Percentiles rank a stretch among this genome's conserved stretches.
Evolutionary conservation across 2,113 vertebrate species (phyloP).

Genomic region (Archilochus colubris): DNA sequence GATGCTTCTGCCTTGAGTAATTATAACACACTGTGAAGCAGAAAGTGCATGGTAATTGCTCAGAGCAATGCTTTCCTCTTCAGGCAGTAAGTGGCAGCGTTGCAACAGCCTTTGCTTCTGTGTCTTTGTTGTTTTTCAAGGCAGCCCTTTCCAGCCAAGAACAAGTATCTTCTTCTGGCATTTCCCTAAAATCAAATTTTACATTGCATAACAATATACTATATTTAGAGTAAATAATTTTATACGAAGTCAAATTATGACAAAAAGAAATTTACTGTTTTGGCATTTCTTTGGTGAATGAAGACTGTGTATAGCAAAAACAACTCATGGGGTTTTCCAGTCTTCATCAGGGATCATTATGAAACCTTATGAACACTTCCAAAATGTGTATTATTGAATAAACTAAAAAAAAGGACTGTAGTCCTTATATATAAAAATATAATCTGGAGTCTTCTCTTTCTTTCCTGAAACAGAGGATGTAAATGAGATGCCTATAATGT

Average conservation of each 20-base stretch:
- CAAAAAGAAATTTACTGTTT: neutral
- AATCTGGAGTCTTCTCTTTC: neutral
- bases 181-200: neutral
- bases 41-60: neutral
- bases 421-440: neutral
- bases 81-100: constrained; percentile 54
- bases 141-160: neutral
- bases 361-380: neutral
- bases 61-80: neutral
- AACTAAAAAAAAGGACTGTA: neutral
- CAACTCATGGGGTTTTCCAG: accelerated
- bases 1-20: neutral
- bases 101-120: neutral
- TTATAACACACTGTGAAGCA: neutral
- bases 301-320: neutral
- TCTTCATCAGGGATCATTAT: neutral
- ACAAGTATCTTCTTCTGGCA: neutral
- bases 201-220: neutral
- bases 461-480: neutral
- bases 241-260: neutral
- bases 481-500: neutral
- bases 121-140: neutral
- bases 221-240: neutral
- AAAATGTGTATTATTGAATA: neutral
- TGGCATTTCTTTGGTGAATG: neutral